These are phyloP conservation scores for Chrysemys picta DNA, from an alignment of 2,113 vertebrate species.

Conservation along the genomic window DNA sequence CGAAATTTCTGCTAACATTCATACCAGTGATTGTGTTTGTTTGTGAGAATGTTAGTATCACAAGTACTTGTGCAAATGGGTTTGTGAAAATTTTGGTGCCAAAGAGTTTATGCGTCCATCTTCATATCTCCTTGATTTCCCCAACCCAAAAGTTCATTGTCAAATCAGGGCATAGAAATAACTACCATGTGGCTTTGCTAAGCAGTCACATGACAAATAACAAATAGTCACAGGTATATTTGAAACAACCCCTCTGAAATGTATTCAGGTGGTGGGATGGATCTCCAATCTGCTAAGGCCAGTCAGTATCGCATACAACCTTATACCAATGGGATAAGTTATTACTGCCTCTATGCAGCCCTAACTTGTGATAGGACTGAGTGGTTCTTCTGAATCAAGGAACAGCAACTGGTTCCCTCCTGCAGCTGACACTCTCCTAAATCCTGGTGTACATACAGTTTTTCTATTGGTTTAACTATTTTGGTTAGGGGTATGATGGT, in stretches of 20 bases:
- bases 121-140: slow-evolving; percentile 58
- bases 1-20: not conserved
- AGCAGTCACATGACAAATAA: slow-evolving; percentile 40
- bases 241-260: slow-evolving; percentile 9
- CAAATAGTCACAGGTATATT: slow-evolving; percentile 18
- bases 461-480: not conserved
- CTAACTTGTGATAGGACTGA: not conserved
- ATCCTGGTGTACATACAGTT: not conserved
- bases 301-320: not conserved
- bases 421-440: not conserved
- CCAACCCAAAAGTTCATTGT: slow-evolving; percentile 41
- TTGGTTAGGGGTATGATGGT: not conserved
- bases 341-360: not conserved
- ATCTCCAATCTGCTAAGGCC: not conserved
- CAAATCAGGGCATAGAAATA: slow-evolving; percentile 49
- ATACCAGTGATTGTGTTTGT: not conserved
- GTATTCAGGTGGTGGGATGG: not conserved
- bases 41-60: not conserved
- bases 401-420: not conserved
- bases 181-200: slow-evolving; percentile 35
- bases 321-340: not conserved
- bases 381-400: not conserved
- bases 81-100: not conserved
- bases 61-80: not conserved
- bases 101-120: slow-evolving; percentile 24